Base-by-base conservation (phyloP, 1,140 invertebrate genomes). In the Drosophila ananassae region DNA sequence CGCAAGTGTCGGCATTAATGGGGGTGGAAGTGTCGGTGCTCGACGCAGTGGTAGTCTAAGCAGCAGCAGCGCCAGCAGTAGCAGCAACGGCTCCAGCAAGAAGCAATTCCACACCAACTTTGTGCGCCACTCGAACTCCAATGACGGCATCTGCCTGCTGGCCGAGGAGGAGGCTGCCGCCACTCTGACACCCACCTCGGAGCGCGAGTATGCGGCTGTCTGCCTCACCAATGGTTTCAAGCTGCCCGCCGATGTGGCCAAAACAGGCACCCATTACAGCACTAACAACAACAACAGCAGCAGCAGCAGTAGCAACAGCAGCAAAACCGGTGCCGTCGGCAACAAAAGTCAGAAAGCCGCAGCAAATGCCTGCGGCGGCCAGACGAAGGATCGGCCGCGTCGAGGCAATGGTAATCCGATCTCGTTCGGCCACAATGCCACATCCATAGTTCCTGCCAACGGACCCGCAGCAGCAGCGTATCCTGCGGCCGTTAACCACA, bases 91-190 rank as follows among this genome's bases (percentile, higher is more conserved):
- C 48, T 79, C 74, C 67, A 81, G 77, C 53, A 91, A 83, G 22
- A 87, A 89, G 39, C 87, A 90, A 73, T 91, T 90, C 30, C 80
- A 91, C 64, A 83, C 85, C 7, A 91, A 91, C 68, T 91, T 90
- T 48, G 60, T 84, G 21, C 78, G 90, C 22, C 90, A 91, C 55
- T 91, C 90, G 37, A 91, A 91, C 56, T 91, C 90, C 61, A 91
- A 89, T 46, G 90, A 91, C 58, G 90, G 85, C n/a, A 91, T 91
- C 48, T 91, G 90, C 53, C 46, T 91, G 60, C 73, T 91, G 46
- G 90, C 90, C 56, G 90, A 91, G 54, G 90, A 91, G 62, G 90
- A 91, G 55, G 79, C 90, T 22, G 90, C 90, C 5, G 90, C 90
- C 32, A 91, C 90, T 4, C 50, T 90, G 48, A 91, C 90, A 22